Base-by-base conservation (phyloP, 2,797 vertebrate genomes). In the Micrastur ruficollis region DNA sequence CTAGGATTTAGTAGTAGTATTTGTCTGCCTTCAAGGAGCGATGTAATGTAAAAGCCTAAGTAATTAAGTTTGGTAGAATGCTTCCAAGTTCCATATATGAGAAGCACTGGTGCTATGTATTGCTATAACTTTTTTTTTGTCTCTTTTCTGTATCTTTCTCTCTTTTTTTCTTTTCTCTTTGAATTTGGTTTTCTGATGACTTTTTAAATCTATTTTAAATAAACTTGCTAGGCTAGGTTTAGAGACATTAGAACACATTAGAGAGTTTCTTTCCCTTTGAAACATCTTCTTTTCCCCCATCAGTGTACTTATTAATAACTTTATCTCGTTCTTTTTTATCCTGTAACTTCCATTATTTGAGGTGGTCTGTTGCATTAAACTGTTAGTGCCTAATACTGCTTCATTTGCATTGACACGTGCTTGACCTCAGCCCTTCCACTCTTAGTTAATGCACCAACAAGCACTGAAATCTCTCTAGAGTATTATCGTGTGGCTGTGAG, bases 341-440 rank as follows among this genome's bases (percentile, higher is more conserved):
- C 93, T 95, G 29, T 89, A 93, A 96, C 97, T 97, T 98, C 93
- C 94, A 98, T 98, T 98, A 97, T 97, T 97, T 92, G 89, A 89
- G 83, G 90, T 97, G 96, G 96, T 96, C 88, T 96, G 86, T 97
- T 94, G 85, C 95, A 96, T 98, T 98, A 97, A 97, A 94, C 95
- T 88, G 58, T 98, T 59, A 91, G 97, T 96, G 84, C 97, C 97
- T 98, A 97, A 98, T 98, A 89, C 79, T 67, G 42, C 96, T 97
- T 98, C 96, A 97, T 99, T 98, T 99, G 97, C 98, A 97, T 98
- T 95, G 97, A 97, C 97, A 96, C 80, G 9, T 97, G 97, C 98
- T 99, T 99, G 98, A 99, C 98, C 98, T 96, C 91, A 34, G 68
- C 95, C 82, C 89, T 75, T 95, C 62, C 9, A 42, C 86, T 96